These are phyloP conservation scores for Dione juno DNA, from an alignment of 2,888 invertebrate species.

Conservation along the genomic window DNA sequence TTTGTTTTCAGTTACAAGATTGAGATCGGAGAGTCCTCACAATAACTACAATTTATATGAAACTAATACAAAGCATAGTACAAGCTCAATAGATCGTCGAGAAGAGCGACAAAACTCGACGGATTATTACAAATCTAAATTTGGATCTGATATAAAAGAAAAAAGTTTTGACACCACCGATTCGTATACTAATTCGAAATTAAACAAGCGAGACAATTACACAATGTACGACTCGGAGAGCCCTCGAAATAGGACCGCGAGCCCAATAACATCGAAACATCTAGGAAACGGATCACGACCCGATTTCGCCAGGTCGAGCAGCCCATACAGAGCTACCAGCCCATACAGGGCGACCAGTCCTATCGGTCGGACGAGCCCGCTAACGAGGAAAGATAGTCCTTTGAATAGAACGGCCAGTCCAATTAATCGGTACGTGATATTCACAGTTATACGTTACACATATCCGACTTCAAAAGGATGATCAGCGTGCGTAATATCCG, in stretches of 20 bases:
- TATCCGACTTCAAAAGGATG: constrained; percentile 33
- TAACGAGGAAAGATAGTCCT: constrained; percentile 79
- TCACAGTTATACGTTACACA: constrained; percentile 30
- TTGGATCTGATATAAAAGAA: constrained; percentile 70
- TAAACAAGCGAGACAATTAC: constrained; percentile 68
- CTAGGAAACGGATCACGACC: constrained; percentile 78
- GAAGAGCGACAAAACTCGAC: constrained; percentile 73
- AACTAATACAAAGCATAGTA: constrained; percentile 66
- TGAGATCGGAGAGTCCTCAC: constrained; percentile 78
- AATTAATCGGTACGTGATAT: constrained; percentile 72
- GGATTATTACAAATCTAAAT: constrained; percentile 76
- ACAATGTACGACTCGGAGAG: constrained; percentile 73
- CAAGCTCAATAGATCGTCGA: constrained; percentile 73
- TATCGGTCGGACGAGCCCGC: constrained; percentile 81
- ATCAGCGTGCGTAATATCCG: constrained; percentile 26
- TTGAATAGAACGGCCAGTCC: constrained; percentile 83
- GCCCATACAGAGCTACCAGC: constrained; percentile 72
- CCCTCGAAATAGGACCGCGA: constrained; percentile 74
- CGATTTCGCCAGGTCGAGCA: constrained; percentile 75
- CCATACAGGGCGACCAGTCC: constrained; percentile 74
- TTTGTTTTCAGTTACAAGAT: constrained; percentile 68
- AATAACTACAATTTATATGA: constrained; percentile 74
- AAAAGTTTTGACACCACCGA: constrained; percentile 76
- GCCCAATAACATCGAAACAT: constrained; percentile 81
- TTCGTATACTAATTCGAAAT: constrained; percentile 72